Percentiles rank a stretch among this genome's conserved stretches.
Conservation (phyloP, 2,888 invertebrate genomes). For the Campoletis raptor region DNA sequence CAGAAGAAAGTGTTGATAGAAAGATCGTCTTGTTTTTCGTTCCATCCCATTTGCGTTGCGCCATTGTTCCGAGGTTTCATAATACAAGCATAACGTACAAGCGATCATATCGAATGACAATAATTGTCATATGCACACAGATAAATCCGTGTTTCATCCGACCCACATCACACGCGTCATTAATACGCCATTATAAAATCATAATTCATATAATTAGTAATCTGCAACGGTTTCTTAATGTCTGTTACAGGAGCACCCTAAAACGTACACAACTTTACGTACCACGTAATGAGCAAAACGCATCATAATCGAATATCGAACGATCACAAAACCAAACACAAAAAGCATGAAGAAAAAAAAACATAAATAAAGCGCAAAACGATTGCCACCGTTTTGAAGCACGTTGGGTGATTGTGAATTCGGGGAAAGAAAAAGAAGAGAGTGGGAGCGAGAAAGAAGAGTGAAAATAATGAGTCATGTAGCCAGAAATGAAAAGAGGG, state of each 20-base stretch:
- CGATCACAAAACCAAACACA: slow-evolving; percentile 71
- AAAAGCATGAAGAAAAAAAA: slow-evolving; percentile 74
- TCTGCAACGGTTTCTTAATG: slow-evolving; percentile 71
- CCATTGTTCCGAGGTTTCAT: slow-evolving; percentile 57
- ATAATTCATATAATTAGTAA: slow-evolving; percentile 60
- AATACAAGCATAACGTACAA: slow-evolving; percentile 53
- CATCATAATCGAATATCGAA: slow-evolving; percentile 80
- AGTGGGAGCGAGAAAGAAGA: background rate
- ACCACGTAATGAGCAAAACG: slow-evolving; percentile 75
- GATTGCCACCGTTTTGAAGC: slow-evolving; percentile 35
- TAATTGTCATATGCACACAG: slow-evolving; percentile 17
- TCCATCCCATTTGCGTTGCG: slow-evolving; percentile 59
- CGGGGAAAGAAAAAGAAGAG: background rate
- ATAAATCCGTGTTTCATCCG: slow-evolving; percentile 43
- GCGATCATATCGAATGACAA: slow-evolving; percentile 21
- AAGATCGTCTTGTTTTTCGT: slow-evolving; percentile 60
- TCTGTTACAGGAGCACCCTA: slow-evolving; percentile 83
- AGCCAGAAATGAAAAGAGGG: slow-evolving; percentile 23
- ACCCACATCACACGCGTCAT: slow-evolving; percentile 23
- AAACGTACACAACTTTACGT: slow-evolving; percentile 75
- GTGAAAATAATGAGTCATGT: slow-evolving; percentile 5
- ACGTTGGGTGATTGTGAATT: slow-evolving; percentile 41
- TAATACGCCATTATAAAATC: slow-evolving; percentile 23
- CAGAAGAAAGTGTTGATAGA: slow-evolving; percentile 15
- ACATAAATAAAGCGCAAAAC: slow-evolving; percentile 14